Conservation (phyloP, 2,113 vertebrate species). For the Rousettus leschenaultii region DNA sequence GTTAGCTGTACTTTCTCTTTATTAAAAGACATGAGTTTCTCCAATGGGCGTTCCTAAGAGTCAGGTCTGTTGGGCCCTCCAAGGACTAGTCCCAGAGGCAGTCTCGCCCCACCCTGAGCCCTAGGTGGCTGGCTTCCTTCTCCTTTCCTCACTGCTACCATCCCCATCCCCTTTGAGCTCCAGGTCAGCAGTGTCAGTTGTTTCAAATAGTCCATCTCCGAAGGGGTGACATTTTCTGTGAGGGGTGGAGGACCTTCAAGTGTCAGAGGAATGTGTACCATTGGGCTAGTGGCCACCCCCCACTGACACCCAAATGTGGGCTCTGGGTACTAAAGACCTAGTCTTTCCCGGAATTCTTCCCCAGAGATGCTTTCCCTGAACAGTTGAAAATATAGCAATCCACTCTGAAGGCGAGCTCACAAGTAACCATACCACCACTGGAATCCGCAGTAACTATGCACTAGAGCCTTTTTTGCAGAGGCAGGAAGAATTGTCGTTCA, state of each 20-base stretch:
- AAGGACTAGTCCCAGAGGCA: background rate
- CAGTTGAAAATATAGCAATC: background rate
- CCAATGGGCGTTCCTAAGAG: background rate
- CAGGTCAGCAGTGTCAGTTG: accelerated
- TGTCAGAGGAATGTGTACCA: background rate
- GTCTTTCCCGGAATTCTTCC: background rate
- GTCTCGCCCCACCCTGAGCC: background rate
- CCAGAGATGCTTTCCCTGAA: background rate
- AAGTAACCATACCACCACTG: background rate
- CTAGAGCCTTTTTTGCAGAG: conserved; percentile 28
- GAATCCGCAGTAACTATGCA: background rate
- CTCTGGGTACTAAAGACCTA: background rate
- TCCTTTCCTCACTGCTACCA: background rate
- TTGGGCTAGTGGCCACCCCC: background rate
- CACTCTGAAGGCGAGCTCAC: background rate
- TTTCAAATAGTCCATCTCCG: background rate
- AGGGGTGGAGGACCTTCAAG: background rate
- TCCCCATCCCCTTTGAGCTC: accelerated
- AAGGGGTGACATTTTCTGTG: background rate
- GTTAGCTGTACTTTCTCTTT: background rate
- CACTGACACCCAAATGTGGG: too few relatives aligned
- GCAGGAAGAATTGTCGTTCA: background rate
- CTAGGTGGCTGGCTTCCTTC: background rate
- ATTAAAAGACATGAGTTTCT: background rate
- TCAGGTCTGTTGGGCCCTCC: background rate